These are phyloP conservation scores for Plagodis pulveraria DNA, from an alignment of 2,888 invertebrate species.

Conservation along the genomic window DNA sequence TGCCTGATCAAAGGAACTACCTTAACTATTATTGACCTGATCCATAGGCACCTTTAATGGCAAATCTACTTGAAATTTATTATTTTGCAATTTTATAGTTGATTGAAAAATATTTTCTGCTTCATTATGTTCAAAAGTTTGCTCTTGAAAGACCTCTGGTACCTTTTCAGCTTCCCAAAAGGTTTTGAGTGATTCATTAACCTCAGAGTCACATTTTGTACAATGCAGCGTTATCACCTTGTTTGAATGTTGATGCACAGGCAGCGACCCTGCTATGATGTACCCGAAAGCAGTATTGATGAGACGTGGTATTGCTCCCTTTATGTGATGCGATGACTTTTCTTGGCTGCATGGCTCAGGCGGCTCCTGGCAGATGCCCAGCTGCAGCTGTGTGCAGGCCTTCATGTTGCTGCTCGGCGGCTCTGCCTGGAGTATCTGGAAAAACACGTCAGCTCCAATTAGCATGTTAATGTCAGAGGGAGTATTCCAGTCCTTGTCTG, in stretches of 20 bases:
- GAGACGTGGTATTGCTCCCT: background rate
- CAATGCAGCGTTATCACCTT: background rate
- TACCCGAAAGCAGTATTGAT: slow-evolving; percentile 1
- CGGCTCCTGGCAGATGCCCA: background rate
- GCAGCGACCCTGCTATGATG: slow-evolving; percentile 6
- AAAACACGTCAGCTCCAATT: background rate
- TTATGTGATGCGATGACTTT: background rate
- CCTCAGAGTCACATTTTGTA: slow-evolving; percentile 2
- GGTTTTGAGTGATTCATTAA: slow-evolving; percentile 3
- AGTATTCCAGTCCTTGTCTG: background rate
- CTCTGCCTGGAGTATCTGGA: slow-evolving; percentile 3
- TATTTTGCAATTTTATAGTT: slow-evolving; percentile 1
- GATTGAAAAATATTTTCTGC: slow-evolving; percentile 6
- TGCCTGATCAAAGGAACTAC: background rate
- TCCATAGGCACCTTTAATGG: slow-evolving; percentile 1
- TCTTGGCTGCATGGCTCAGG: background rate
- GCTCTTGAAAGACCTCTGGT: slow-evolving; percentile 2
- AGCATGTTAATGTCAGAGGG: slow-evolving; percentile 4
- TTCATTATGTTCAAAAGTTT: background rate
- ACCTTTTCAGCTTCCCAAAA: slow-evolving; percentile 8
- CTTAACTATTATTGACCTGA: background rate
- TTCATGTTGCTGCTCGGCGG: background rate
- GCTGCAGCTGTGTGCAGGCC: background rate
- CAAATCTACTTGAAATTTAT: slow-evolving; percentile 3
- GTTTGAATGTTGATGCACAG: background rate